Conservation (phyloP, 2,113 vertebrate species). For the Zosterops lateralis region DNA sequence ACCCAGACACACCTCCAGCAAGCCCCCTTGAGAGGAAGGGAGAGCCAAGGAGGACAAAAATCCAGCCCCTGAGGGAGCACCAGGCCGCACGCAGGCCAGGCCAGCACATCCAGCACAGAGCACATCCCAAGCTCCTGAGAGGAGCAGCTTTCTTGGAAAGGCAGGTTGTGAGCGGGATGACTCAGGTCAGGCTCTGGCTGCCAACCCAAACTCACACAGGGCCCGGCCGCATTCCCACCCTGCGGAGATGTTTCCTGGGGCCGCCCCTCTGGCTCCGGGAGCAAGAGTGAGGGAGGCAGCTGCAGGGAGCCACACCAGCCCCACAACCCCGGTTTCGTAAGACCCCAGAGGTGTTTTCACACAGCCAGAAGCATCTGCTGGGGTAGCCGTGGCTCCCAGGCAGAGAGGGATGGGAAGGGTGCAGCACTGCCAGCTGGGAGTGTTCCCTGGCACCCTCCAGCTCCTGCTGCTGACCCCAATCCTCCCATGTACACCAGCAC, state of each 20-base stretch:
- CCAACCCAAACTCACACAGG: neutral
- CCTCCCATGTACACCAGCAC: neutral
- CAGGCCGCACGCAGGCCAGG: neutral
- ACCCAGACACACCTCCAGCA: neutral
- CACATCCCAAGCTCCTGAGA: conserved; percentile 6
- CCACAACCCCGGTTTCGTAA: neutral
- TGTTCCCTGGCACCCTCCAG: neutral
- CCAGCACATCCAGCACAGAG: neutral
- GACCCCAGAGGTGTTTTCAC: neutral
- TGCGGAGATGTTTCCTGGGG: neutral
- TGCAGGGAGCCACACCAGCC: neutral
- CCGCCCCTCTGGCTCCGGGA: neutral
- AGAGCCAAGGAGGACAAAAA: neutral
- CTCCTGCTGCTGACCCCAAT: neutral
- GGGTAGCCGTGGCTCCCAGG: neutral
- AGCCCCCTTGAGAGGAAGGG: neutral
- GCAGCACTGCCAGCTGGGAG: neutral
- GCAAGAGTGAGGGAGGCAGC: neutral
- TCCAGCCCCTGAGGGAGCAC: neutral
- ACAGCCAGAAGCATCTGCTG: neutral
- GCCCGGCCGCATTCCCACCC: conserved; percentile 2
- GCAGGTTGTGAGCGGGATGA: conserved; percentile 9
- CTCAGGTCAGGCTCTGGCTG: neutral
- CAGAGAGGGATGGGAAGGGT: rapidly evolving
- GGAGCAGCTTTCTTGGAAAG: conserved; percentile 46